phyloP scores from a whole-genome alignment of 2,797 vertebrate species.

The Knipowitschia caucasica region DNA sequence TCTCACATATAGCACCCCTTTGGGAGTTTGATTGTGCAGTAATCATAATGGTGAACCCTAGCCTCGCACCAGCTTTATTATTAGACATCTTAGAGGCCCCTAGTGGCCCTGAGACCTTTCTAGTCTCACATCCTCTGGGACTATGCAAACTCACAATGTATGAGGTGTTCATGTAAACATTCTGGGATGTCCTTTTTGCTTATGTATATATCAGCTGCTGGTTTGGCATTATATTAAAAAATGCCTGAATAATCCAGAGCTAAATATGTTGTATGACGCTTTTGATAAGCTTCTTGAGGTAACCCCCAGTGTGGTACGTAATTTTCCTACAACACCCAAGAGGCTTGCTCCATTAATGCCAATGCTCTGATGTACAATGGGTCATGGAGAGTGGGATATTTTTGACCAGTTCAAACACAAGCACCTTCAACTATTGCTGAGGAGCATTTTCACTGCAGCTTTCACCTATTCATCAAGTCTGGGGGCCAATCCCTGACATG shows the following conservation, averaged over 20 bases:
- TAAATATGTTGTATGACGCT: slow-evolving; percentile 17
- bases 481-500: no score
- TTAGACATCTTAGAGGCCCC: slow-evolving; percentile 48
- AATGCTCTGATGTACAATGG: slow-evolving; percentile 52
- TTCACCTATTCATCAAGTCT: not conserved
- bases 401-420: slow-evolving; percentile 22
- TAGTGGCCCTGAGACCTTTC: slow-evolving; percentile 40
- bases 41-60: slow-evolving; percentile 31
- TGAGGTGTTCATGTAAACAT: slow-evolving; percentile 12
- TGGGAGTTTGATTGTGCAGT: slow-evolving; percentile 52
- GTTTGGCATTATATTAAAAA: not conserved
- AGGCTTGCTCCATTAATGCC: slow-evolving; percentile 52
- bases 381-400: slow-evolving; percentile 38
- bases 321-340: slow-evolving; percentile 62
- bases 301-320: slow-evolving; percentile 47
- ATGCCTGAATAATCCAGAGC: slow-evolving; percentile 15
- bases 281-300: slow-evolving; percentile 36
- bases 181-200: slow-evolving; percentile 14
- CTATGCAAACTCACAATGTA: slow-evolving; percentile 13
- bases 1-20: slow-evolving; percentile 41
- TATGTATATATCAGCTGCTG: slow-evolving; percentile 7
- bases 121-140: slow-evolving; percentile 9
- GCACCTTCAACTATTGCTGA: slow-evolving; percentile 42
- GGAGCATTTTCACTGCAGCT: slow-evolving; percentile 26
- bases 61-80: slow-evolving; percentile 36